Evolutionary conservation across 2,888 invertebrate species (phyloP), one percentile per base, ranked within the genome.

Genomic region (Peribatodes rhomboidaria): DNA sequence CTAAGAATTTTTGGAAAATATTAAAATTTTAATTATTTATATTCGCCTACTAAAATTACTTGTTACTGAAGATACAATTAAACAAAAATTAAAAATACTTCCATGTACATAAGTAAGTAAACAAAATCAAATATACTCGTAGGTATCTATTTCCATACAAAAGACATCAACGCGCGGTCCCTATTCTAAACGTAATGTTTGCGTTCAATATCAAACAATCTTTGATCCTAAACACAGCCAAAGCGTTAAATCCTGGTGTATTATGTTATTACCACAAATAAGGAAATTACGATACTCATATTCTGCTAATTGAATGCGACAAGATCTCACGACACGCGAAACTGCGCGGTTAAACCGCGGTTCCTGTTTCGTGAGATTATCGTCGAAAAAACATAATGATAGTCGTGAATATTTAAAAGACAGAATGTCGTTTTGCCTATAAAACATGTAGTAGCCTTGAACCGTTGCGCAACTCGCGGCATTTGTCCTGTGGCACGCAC

Each of bases 391-490:
- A 73, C 67, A 72, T 78, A 76, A 80, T 76, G 73, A 77, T 69
- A 75, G 68, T 75, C 75, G 68, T 78, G 74, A 78, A 76, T 83
- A 77, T 81, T 78, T 75, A 76, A 79, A 70, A 79, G 74, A 61
- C 73, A 67, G 61, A 77, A 76, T 80, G 80, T 79, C 78, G 78
- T 74, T 79, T 81, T 72, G 60, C 56, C 44, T 60, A 60, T 65
- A 52, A 65, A 55, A 60, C 55, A 70, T 59, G 60, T 67, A 75
- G 78, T 83, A 85, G 78, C 91, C 90, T 92, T 92, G 91, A 91
- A 88, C 90, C 80, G 75, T 89, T 88, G 84, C 86, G 85, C 81
- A 88, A 88, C 75, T 60, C 67, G 84, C 67, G 84, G 77, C 84
- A 85, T 89, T 88, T 87, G 81, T 80, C 80, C 75, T 72, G 74